Evolutionary conservation across 2,113 vertebrate species (phyloP), one percentile per base, ranked within the genome.

Genomic region (Misgurnus anguillicaudatus): DNA sequence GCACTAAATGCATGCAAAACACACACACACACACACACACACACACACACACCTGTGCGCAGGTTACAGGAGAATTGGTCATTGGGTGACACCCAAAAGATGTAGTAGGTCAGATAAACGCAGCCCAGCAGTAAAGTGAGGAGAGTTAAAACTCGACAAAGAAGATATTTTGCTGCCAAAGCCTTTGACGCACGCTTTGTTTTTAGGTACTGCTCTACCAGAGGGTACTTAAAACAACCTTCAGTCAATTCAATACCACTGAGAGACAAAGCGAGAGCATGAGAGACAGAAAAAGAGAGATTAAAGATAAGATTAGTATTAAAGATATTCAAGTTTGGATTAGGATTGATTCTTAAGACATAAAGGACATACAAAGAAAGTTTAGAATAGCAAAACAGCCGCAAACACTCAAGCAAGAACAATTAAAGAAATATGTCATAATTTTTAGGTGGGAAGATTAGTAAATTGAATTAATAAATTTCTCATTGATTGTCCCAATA

Each of bases 121-220:
- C 94, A 94, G 0, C 94, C 93, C 67, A 93, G 39, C 57, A 95
- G 78, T 9, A 96, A 89, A 61, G 93, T 95, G 19, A 88, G n/a
- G 45, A 99, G 87, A 0, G 94, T 96, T 47, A 96, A 84, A 69
- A 91, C 84, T 10, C 94, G 93, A 79, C 96, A 97, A 8, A 84
- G 80, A 36, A 98, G 86, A 80, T 99, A 99, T 53, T 92, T 95
- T n/a, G 90, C 21, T 21, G 97, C 92, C 9, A 99, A 89, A 42
- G 83, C 75, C 79, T 61, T 90, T 6, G 93, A 94, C 65, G 79
- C 89, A 67, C 91, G 94, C 86, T 98, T 98, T 0, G 95, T 96
- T 88, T 95, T 96, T 86, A 99, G 89, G 85, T 98, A 99, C 84
- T 97, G 96, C 80, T 98, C 96, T 84, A 98, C 96, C 53, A 99